Evolutionary conservation across 2,113 vertebrate species (phyloP).

Genomic region (Bungarus multicinctus): DNA sequence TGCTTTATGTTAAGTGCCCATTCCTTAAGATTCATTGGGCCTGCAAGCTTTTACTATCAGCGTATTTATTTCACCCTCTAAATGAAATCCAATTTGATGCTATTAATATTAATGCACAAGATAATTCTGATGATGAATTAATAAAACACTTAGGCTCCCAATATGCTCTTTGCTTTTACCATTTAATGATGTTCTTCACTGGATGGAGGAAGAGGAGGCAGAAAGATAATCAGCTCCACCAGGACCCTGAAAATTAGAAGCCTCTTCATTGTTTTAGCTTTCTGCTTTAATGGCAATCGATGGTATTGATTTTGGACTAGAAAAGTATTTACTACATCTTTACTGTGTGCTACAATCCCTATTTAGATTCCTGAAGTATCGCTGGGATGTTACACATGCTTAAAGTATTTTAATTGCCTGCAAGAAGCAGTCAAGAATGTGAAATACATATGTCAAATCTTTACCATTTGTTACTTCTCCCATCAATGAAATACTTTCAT

Average conservation of each 20-base stretch:
- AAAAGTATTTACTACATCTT: conserved; percentile 75
- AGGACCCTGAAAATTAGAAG: conserved; percentile 75
- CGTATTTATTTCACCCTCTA: conserved; percentile 83
- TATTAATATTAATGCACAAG: conserved; percentile 88
- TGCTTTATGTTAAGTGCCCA: conserved; percentile 48
- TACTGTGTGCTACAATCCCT: conserved; percentile 66
- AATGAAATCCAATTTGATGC: conserved; percentile 86
- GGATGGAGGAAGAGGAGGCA: conserved; percentile 71
- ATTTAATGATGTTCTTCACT: conserved; percentile 80
- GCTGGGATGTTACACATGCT: conserved; percentile 32
- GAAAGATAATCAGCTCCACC: conserved; percentile 71
- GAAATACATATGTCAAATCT: conserved; percentile 28
- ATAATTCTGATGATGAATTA: conserved; percentile 91
- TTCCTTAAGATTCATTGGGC: conserved; percentile 49
- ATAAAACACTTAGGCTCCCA: conserved; percentile 81
- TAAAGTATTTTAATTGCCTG: conserved; percentile 38
- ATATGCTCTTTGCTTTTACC: conserved; percentile 82
- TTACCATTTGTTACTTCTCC: conserved; percentile 4
- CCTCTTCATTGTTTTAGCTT: conserved; percentile 77
- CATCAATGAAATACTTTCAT: background rate
- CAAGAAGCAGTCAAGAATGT: conserved; percentile 42
- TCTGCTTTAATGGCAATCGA: conserved; percentile 78
- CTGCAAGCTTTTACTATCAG: conserved; percentile 70
- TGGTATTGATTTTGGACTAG: conserved; percentile 73
- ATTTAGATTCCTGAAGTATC: conserved; percentile 58